Evolutionary conservation across 2,888 invertebrate genomes (phyloP).

Genomic region (Endomychus coccineus): DNA sequence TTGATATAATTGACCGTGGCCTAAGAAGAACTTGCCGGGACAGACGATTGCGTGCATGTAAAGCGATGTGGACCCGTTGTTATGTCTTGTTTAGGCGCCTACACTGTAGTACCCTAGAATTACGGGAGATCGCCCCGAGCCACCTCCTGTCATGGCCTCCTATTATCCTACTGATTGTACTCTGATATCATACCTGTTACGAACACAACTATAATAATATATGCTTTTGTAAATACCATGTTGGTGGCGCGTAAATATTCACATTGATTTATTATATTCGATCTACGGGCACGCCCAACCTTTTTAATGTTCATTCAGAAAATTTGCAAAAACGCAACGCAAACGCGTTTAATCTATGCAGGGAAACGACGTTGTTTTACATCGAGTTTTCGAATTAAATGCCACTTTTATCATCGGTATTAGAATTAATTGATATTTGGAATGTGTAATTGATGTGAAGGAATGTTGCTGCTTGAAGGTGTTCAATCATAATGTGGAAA

Average conservation of each 20-base stretch:
- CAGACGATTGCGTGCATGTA: slow-evolving; percentile 27
- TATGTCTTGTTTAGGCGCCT: slow-evolving; percentile 42
- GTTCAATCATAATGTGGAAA: too few species aligned
- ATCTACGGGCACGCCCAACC: slow-evolving; percentile 24
- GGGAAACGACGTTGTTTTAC: too few species aligned
- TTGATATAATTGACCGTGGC: neutral
- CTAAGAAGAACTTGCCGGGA: slow-evolving; percentile 7
- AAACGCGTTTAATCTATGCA: too few species aligned
- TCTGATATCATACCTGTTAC: slow-evolving; percentile 25
- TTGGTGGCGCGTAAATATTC: slow-evolving; percentile 34
- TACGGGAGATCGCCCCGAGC: slow-evolving; percentile 32
- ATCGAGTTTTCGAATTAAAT: too few species aligned
- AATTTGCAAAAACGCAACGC: too few species aligned
- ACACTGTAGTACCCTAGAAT: slow-evolving; percentile 36
- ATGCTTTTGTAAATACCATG: slow-evolving; percentile 37
- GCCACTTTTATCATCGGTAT: too few species aligned
- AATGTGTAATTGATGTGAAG: too few species aligned
- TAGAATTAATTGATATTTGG: too few species aligned
- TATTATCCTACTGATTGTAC: slow-evolving; percentile 31
- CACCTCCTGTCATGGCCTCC: slow-evolving; percentile 37
- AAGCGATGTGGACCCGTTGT: slow-evolving; percentile 29
- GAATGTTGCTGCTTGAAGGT: too few species aligned
- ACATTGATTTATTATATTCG: slow-evolving; percentile 27
- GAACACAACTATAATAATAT: slow-evolving; percentile 30
- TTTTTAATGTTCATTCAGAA: too few species aligned